Base-by-base conservation (phyloP, 2,113 vertebrate species). In the Bothrops jararaca region DNA sequence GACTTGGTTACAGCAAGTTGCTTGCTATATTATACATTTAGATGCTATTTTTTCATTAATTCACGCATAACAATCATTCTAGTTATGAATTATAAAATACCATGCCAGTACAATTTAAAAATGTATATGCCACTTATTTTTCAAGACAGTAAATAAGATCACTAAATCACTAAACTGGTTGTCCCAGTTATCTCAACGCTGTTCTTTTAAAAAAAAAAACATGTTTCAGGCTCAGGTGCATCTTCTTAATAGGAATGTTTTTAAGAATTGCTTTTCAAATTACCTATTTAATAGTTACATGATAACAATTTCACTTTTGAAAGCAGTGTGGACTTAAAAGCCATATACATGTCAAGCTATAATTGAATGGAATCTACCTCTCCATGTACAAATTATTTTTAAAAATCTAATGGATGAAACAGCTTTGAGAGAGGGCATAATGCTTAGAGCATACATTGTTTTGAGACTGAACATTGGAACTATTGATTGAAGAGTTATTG, bases 401-500 rank as follows among this genome's bases (percentile, higher is more conserved):
- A 90, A 85, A 89, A 5, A 74, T 22, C 24, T 29, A 64, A 90
- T 85, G 53, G 58, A 45, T 24, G 53, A 86, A 86, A n/a, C 9
- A 15, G n/a, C n/a, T 45, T 12, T 64, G 56, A 90, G 57, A 4
- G 48, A 88, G 45, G 86, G 89, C 94, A 93, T 90, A 85, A 85
- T 86, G 95, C 94, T 95, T 94, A 64, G 95, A 94, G 90, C 91
- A 95, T 1, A 93, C 60, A 95, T 96, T 95, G 93, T 97, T 96
- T 96, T 50, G 94, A 96, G 95, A 93, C 93, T 95, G 92, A 96
- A 87, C 95, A 96, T 94, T 92, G 93, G 97, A 97, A 96, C 95
- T 96, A 95, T 95, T 95, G 90, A 93, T 95, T 95, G 90, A 93
- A 94, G 96, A 98, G 95, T 97, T 97, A 96, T 94, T 95, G 95